Conservation (phyloP, 1,140 invertebrate species). For the Nomia melanderi region DNA sequence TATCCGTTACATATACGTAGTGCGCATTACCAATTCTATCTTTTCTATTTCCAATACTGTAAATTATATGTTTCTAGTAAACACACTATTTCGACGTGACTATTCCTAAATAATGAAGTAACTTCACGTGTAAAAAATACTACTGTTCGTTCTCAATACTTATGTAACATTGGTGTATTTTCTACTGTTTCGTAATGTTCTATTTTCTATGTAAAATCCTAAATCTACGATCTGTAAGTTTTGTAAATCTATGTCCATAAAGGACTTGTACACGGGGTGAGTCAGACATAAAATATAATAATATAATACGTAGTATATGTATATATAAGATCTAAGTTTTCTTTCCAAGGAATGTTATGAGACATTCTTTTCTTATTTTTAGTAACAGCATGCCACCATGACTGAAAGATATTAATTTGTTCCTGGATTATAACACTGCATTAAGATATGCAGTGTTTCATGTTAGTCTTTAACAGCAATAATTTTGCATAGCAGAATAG, state of each 20-base stretch:
- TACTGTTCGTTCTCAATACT: background rate
- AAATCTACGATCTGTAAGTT: background rate
- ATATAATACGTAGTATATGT: too few relatives aligned
- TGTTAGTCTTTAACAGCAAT: too few relatives aligned
- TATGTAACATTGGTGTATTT: background rate
- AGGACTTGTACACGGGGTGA: background rate
- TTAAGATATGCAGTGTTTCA: too few relatives aligned
- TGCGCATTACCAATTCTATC: background rate
- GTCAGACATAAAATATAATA: background rate
- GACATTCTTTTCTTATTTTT: too few relatives aligned
- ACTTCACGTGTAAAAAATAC: background rate
- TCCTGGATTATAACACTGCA: too few relatives aligned
- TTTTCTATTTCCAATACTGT: background rate
- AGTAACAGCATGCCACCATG: too few relatives aligned
- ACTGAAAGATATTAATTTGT: too few relatives aligned
- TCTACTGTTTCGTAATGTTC: background rate
- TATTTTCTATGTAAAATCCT: slow-evolving; percentile 6
- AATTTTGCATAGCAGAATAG: too few relatives aligned
- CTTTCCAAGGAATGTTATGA: too few relatives aligned
- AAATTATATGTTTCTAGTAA: background rate
- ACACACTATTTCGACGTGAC: background rate
- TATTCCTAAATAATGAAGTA: background rate
- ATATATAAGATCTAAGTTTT: too few relatives aligned
- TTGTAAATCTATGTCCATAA: background rate
- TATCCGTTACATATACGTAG: background rate